Percentiles rank a stretch among this genome's conserved stretches.
phyloP scores from a whole-genome alignment of 2,113 vertebrate genomes.

The Cyphomyrus plagiostoma region DNA sequence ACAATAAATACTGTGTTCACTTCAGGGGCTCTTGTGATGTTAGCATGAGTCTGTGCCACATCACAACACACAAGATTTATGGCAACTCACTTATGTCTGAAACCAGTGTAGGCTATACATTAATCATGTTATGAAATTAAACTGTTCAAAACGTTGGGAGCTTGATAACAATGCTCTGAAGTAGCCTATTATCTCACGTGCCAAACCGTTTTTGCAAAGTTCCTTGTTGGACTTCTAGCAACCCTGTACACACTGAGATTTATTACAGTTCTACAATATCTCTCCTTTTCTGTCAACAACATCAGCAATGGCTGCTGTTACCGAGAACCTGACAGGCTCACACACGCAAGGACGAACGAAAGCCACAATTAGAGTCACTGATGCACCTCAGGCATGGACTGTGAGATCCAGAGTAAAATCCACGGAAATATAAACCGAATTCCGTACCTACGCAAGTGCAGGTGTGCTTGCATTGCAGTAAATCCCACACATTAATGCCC shows the following conservation, averaged over 20 bases:
- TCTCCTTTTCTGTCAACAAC: neutral
- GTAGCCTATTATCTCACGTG: neutral
- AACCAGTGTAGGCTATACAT: neutral
- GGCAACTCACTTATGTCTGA: neutral
- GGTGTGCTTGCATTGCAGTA: neutral
- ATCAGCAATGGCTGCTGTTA: neutral
- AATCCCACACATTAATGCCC: neutral
- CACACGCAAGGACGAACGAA: neutral
- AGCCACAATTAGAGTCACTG: neutral
- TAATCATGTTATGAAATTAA: neutral
- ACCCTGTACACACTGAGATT: neutral
- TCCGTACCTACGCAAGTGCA: neutral
- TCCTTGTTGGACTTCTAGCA: neutral
- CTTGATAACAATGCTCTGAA: neutral
- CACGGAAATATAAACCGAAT: neutral
- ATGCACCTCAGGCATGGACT: neutral
- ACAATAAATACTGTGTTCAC: constrained; percentile 27
- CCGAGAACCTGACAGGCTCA: neutral
- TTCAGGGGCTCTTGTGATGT: neutral
- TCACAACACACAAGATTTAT: neutral
- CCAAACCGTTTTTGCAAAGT: neutral
- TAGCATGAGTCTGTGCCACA: neutral
- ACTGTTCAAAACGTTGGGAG: neutral
- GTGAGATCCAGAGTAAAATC: neutral
- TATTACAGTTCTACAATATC: neutral